Percentiles rank a stretch among this genome's conserved stretches.
Conservation (phyloP, 2,888 invertebrate species). For the Hypomecis atomaria region DNA sequence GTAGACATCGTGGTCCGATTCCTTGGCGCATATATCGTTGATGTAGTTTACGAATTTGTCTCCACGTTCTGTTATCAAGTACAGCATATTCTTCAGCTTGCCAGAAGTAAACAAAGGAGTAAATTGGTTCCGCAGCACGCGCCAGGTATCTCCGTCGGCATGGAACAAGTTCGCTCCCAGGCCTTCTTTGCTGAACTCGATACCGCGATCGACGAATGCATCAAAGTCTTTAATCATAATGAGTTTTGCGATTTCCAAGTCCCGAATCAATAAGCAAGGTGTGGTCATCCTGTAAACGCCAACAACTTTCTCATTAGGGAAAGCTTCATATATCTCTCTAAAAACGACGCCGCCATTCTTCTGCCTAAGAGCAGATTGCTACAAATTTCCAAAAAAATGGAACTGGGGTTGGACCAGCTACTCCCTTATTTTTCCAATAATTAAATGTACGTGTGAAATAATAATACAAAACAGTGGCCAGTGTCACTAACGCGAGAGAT, state of each 20-base stretch:
- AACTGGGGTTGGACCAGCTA: conserved; percentile 53
- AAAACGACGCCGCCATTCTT: conserved; percentile 46
- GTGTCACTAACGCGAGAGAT: conserved; percentile 25
- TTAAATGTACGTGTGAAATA: conserved; percentile 59
- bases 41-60: conserved; percentile 53
- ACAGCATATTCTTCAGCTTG: conserved; percentile 66
- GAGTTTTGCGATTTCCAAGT: conserved; percentile 60
- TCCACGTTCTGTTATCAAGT: conserved; percentile 54
- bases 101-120: conserved; percentile 64
- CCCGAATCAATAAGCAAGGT: conserved; percentile 57
- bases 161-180: conserved; percentile 62
- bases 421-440: conserved; percentile 59
- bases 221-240: conserved; percentile 64
- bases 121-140: conserved; percentile 55
- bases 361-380: conserved; percentile 46
- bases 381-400: conserved; percentile 58
- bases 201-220: conserved; percentile 55
- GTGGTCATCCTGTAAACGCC: conserved; percentile 59
- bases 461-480: conserved; percentile 44
- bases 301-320: conserved; percentile 59
- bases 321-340: conserved; percentile 53
- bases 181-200: conserved; percentile 56
- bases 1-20: conserved; percentile 50
- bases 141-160: conserved; percentile 61
- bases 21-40: conserved; percentile 25